Percentiles rank a stretch among this genome's conserved stretches.
Evolutionary conservation across 2,797 vertebrate genomes (phyloP).

Genomic region (Florisuga fusca): DNA sequence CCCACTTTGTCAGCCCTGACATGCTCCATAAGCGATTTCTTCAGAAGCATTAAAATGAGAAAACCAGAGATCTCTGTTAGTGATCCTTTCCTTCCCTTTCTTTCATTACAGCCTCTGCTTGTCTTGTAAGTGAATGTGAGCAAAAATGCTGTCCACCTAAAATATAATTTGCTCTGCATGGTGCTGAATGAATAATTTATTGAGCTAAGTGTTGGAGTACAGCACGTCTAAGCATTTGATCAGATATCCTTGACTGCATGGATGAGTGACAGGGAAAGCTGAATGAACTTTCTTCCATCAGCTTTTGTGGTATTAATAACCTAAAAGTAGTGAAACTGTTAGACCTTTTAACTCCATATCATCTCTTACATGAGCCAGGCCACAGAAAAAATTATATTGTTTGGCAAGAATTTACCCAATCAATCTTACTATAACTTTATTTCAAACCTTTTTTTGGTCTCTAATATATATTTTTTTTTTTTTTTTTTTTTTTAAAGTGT

Average conservation of each 20-base stretch:
- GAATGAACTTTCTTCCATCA: slow-evolving; percentile 13
- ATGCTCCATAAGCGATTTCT: not conserved
- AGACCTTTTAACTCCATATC: not conserved
- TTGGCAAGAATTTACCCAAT: not conserved
- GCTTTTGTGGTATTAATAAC: not conserved
- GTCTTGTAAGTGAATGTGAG: slow-evolving; percentile 50
- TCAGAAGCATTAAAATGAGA: not conserved
- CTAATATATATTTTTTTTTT: not conserved
- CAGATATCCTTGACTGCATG: slow-evolving; percentile 59
- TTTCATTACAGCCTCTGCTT: not conserved
- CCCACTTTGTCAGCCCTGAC: not conserved
- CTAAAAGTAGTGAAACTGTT: not conserved
- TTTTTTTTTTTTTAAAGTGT: not conserved
- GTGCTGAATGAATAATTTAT: slow-evolving; percentile 73
- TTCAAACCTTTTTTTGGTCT: not conserved
- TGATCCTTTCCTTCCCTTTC: not conserved
- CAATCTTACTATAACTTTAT: not conserved
- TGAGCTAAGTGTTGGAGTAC: slow-evolving; percentile 44
- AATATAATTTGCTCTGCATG: slow-evolving; percentile 64
- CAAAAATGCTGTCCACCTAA: slow-evolving; percentile 65
- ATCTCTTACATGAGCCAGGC: not conserved
- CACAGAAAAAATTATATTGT: not conserved
- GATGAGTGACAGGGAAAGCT: slow-evolving; percentile 41
- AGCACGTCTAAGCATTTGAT: slow-evolving; percentile 55
- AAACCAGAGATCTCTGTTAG: not conserved